Evolutionary conservation across 2,888 invertebrate species (phyloP), one percentile per base, ranked within the genome.

Genomic region (Thumatha senex): DNA sequence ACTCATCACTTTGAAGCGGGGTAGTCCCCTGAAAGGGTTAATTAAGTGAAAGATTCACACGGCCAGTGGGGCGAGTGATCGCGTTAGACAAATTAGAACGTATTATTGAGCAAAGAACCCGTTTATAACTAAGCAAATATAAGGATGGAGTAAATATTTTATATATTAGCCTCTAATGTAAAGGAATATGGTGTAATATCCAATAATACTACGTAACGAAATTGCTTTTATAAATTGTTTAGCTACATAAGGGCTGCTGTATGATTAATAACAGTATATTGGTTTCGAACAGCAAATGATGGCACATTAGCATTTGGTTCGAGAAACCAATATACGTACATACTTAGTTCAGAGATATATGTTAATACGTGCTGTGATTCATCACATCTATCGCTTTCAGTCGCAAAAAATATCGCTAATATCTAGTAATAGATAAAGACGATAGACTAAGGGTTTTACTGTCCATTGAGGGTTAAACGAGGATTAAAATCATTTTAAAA

Each of bases 41-140:
- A 91, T 89, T 90, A 88, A 82, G 88, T 76, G 90, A 88, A 81
- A 89, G 84, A 84, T 84, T 83, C 85, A 82, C 80, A 76, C 74
- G 74, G 64, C 66, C 84, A 73, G 61, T 79, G 87, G 78, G 59
- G 82, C 75, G 83, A 72, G 74, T 84, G 84, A 89, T 89, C 88
- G 73, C 68, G 81, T 88, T 84, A 86, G 75, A 80, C 82, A 85
- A 88, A 88, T 88, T 89, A 88, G 78, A 83, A 80, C 86, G 81
- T 85, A 76, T 83, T 86, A 88, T 86, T 84, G 87, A 86, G 80
- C 84, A 85, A 81, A 84, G 82, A 78, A 78, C 77, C 72, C 75
- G 74, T 76, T 80, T 80, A 81, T 82, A 80, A 72, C 69, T 54
- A 49, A 40, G 46, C 66, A 68, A 66, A 73, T 54, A 64, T 68